Evolutionary conservation across 2,113 vertebrate genomes (phyloP), one percentile per base, ranked within the genome.

Genomic region (Prochilodus magdalenae): DNA sequence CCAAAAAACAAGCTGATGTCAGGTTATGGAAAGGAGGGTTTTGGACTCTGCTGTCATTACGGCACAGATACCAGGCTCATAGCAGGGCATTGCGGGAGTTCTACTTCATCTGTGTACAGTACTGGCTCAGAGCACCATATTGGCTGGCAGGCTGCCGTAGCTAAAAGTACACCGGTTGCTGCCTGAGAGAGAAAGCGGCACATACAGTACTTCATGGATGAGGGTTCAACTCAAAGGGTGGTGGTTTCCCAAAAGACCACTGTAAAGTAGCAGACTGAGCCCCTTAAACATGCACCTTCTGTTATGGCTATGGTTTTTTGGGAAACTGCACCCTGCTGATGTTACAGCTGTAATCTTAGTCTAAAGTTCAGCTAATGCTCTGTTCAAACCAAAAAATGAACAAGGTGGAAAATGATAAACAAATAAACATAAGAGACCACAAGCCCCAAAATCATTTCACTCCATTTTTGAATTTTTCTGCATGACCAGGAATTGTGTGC

Each of bases 81-180:
- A 79, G 79, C 79, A 75, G 65, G 79, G 69, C 60, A 49, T 63
- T 59, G 51, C 69, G 71, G 75, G 63, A 73, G 8, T 29, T 70
- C 30, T 40, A 16, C 59, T 84, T 55, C 10, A 20, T 59, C 33
- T 16, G 73, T 13, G 70, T 84, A 75, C 70, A 82, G 85, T 79
- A 81, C 83, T 76, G 79, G 65, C 79, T 84, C 53, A 66, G 80
- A 87, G 85, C 85, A 87, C 83, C 85, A 84, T 87, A 47, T 49
- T 73, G 75, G 65, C 77, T 69, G 33, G 79, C 67, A 24, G 77
- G 79, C 67, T 82, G 57, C 44, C 63, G 62, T 70, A 76, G 67
- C 70, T 47, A 24, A 70, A 77, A 72, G 57, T 49, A 63, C 75
- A 73, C 79, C 40, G 75, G 57, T 29, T 55, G 77, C 57, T 27